Percentiles rank a stretch among this genome's conserved stretches.
These are phyloP conservation scores for Trypoxylon attenuatum DNA, from an alignment of 2,888 invertebrate genomes.

Conservation along the genomic window DNA sequence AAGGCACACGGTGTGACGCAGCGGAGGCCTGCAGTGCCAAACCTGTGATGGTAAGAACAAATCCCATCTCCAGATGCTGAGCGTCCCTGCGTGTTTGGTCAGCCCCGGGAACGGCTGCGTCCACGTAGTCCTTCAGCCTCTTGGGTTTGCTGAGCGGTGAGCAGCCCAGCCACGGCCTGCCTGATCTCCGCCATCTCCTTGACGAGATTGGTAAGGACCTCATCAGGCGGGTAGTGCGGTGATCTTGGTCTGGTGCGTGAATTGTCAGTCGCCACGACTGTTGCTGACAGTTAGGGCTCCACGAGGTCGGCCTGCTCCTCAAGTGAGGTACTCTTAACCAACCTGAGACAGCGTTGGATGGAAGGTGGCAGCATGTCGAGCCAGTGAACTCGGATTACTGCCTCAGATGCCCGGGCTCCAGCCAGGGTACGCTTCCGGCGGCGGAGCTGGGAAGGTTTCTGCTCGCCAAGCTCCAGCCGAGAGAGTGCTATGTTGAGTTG, in stretches of 20 bases:
- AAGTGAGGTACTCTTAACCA: neutral
- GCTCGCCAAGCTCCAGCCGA: too few relatives aligned
- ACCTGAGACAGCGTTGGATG: conserved; percentile 23
- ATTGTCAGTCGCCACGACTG: neutral
- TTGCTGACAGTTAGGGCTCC: neutral
- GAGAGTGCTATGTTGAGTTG: too few relatives aligned
- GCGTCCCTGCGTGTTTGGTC: too few relatives aligned
- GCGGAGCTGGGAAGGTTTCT: too few relatives aligned
- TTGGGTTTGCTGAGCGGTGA: too few relatives aligned
- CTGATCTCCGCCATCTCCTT: too few relatives aligned
- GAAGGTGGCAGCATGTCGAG: conserved; percentile 7
- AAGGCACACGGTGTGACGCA: conserved; percentile 7
- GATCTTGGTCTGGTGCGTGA: neutral
- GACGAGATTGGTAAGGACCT: too few relatives aligned
- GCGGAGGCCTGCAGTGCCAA: conserved; percentile 9
- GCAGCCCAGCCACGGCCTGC: too few relatives aligned
- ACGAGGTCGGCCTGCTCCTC: neutral
- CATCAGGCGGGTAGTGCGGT: neutral
- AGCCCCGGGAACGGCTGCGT: neutral
- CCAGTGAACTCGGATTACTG: too few relatives aligned
- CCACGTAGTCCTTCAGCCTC: neutral
- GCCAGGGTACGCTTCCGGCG: too few relatives aligned
- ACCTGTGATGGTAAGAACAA: neutral
- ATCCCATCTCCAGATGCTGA: neutral
- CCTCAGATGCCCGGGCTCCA: too few relatives aligned